These are phyloP conservation scores for Xestoiulus laeticollis DNA, from an alignment of 2,888 invertebrate species.

Conservation along the genomic window DNA sequence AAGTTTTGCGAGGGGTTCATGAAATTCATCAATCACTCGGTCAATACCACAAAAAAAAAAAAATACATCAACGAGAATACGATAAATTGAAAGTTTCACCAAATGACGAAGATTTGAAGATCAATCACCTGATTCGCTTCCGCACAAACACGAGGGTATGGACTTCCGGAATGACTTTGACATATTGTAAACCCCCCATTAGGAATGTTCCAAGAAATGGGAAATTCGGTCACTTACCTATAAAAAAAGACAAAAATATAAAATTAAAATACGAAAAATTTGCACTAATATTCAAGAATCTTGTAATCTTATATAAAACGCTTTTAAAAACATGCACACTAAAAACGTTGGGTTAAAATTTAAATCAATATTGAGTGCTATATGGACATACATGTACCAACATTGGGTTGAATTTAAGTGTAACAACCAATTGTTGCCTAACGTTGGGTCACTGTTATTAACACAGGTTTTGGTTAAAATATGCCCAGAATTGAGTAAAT, in stretches of 20 bases:
- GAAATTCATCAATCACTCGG: slow-evolving; percentile 21
- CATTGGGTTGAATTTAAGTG: too few relatives aligned
- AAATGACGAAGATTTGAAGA: slow-evolving; percentile 6
- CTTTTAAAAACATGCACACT: too few relatives aligned
- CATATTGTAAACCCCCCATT: background rate
- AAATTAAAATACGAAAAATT: background rate
- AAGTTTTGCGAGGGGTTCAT: background rate
- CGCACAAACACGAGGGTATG: background rate
- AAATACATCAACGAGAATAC: background rate
- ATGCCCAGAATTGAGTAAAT: too few relatives aligned
- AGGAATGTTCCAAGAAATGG: background rate
- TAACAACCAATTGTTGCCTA: too few relatives aligned
- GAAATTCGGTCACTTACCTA: background rate
- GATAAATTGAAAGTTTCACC: slow-evolving; percentile 14
- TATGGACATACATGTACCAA: too few relatives aligned
- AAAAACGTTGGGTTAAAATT: too few relatives aligned
- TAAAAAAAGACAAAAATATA: background rate
- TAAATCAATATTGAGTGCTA: too few relatives aligned
- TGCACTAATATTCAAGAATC: background rate
- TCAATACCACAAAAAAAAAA: background rate
- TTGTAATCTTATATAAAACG: too few relatives aligned
- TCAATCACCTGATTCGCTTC: slow-evolving; percentile 15
- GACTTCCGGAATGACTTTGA: background rate
- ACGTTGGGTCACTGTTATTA: too few relatives aligned
- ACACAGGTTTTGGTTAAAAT: too few relatives aligned